Evolutionary conservation across 1,140 invertebrate genomes (phyloP).

Genomic region (Cydia splendana): DNA sequence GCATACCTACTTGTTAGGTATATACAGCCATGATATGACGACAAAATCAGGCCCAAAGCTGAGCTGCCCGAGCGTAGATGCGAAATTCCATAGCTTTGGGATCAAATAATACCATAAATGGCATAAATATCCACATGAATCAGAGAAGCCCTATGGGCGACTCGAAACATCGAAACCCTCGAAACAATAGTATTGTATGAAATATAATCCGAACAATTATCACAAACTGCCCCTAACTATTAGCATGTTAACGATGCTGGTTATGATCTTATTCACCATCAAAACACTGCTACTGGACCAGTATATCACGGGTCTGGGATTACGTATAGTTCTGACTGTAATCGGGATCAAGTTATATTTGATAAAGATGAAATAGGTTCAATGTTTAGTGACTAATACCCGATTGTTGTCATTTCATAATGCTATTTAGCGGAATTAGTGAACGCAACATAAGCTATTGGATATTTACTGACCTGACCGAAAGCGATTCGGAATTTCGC

Average conservation of each 20-base stretch:
- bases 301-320: background rate
- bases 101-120: background rate
- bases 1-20: too few relatives aligned
- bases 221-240: conserved; percentile 9
- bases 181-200: conserved; percentile 7
- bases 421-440: conserved; percentile 6
- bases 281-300: background rate
- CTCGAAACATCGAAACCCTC: background rate
- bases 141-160: background rate
- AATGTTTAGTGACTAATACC: background rate
- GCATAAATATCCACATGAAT: background rate
- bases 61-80: background rate
- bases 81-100: background rate
- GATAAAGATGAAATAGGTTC: background rate
- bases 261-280: background rate
- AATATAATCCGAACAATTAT: background rate
- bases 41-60: too few relatives aligned
- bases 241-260: background rate
- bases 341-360: background rate
- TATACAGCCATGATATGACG: too few relatives aligned
- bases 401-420: background rate
- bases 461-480: background rate
- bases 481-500: background rate
- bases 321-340: background rate
- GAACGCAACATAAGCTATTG: conserved; percentile 9